phyloP scores from a whole-genome alignment of 2,113 vertebrate species.

The Cinclus mexicanus region DNA sequence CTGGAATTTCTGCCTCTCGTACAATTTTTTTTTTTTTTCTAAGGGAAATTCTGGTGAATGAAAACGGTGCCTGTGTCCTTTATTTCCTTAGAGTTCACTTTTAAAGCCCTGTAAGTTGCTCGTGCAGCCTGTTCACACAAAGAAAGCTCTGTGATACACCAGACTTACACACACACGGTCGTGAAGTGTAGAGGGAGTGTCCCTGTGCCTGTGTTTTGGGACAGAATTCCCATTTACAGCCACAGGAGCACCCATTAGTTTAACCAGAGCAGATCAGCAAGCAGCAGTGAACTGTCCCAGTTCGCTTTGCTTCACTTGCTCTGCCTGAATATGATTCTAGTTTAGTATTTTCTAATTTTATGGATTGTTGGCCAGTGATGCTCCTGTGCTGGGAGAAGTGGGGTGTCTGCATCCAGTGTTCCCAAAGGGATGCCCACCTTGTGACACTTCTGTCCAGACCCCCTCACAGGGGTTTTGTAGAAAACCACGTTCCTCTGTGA shows the following conservation, averaged over 20 bases:
- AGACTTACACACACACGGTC: rapidly evolving
- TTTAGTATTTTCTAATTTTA: background rate
- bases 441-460: background rate
- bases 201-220: background rate
- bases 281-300: background rate
- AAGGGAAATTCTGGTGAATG: background rate
- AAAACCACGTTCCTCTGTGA: rapidly evolving
- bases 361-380: background rate
- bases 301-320: background rate
- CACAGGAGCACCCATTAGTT: background rate
- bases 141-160: background rate
- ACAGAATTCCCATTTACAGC: background rate
- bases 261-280: background rate
- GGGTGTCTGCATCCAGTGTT: background rate
- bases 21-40: background rate
- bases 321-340: background rate
- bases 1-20: background rate
- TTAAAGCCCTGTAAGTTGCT: background rate
- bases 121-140: rapidly evolving
- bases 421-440: background rate
- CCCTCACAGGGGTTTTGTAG: background rate
- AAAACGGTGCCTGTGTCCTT: background rate
- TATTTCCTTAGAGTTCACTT: background rate
- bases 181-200: background rate
- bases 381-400: background rate